Conservation (phyloP, 1,140 invertebrate species). For the Aethina tumida region DNA sequence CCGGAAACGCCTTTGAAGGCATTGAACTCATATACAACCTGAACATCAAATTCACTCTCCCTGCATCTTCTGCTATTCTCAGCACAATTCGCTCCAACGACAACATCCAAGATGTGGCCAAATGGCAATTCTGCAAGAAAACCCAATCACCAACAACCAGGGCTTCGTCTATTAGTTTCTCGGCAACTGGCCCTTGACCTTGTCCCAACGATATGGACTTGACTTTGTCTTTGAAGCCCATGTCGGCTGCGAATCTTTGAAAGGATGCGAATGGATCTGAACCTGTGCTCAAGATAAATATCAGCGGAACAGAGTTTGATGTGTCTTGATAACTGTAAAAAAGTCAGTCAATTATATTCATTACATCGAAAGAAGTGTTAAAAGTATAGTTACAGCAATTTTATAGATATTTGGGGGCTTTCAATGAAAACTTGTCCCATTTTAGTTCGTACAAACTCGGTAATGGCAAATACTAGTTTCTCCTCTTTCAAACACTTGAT, state of each 20-base stretch:
- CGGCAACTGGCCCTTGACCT: conserved; percentile 77
- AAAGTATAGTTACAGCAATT: conserved; percentile 51
- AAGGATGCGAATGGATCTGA: conserved; percentile 81
- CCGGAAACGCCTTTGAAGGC: conserved; percentile 77
- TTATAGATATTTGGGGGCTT: conserved; percentile 56
- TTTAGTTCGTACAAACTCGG: conserved; percentile 65
- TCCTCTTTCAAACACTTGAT: conserved; percentile 71
- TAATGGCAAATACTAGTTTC: conserved; percentile 69
- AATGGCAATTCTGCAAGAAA: conserved; percentile 82
- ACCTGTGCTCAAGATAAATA: conserved; percentile 85
- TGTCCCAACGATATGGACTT: conserved; percentile 83
- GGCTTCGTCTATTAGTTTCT: conserved; percentile 67
- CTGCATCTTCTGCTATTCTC: conserved; percentile 52
- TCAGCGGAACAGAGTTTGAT: conserved; percentile 60
- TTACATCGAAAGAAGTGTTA: no score
- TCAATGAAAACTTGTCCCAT: conserved; percentile 72
- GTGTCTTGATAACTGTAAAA: conserved; percentile 59
- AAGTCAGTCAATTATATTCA: no score
- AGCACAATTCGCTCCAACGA: conserved; percentile 59
- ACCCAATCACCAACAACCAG: conserved; percentile 69
- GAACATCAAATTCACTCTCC: conserved; percentile 58
- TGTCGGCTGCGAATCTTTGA: conserved; percentile 69
- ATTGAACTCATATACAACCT: conserved; percentile 81
- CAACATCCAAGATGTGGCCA: conserved; percentile 87
- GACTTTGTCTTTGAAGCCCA: conserved; percentile 63